Evolutionary conservation across 2,888 invertebrate genomes (phyloP).

Genomic region (Chydorus sphaericus): DNA sequence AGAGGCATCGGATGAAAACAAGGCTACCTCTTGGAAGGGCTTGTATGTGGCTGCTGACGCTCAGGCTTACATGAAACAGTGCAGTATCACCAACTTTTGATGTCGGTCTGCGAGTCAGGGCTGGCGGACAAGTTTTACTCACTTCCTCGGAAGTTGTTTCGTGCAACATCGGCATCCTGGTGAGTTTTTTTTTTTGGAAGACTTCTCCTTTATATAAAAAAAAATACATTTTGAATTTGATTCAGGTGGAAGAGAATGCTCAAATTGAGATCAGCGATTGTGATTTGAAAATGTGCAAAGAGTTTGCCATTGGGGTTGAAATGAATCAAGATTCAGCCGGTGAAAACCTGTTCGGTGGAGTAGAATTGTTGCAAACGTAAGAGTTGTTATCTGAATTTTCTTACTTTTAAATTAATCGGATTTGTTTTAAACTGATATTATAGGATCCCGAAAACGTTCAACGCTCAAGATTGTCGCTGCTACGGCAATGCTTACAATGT

Average conservation of each 20-base stretch:
- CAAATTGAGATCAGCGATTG: neutral
- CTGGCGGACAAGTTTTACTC: neutral
- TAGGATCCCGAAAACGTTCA: neutral
- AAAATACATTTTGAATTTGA: too few species aligned
- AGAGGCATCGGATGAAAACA: neutral
- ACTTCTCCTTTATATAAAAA: too few species aligned
- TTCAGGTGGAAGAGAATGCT: neutral
- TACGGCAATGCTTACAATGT: neutral
- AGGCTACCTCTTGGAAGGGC: neutral
- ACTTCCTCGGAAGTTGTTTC: neutral
- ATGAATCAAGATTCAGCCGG: neutral
- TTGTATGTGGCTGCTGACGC: neutral
- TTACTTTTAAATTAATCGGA: neutral
- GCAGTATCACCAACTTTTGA: conserved; percentile 1
- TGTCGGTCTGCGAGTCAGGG: conserved; percentile 5
- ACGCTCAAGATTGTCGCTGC: neutral
- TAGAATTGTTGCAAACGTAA: neutral
- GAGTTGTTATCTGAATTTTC: neutral
- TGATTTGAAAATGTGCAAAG: neutral
- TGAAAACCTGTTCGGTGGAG: neutral
- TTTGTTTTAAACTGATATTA: neutral
- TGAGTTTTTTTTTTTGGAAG: neutral
- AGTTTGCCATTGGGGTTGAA: neutral
- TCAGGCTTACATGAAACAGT: neutral
- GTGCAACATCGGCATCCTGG: conserved; percentile 9